phyloP scores from a whole-genome alignment of 2,797 vertebrate species.

The Argya squamiceps region DNA sequence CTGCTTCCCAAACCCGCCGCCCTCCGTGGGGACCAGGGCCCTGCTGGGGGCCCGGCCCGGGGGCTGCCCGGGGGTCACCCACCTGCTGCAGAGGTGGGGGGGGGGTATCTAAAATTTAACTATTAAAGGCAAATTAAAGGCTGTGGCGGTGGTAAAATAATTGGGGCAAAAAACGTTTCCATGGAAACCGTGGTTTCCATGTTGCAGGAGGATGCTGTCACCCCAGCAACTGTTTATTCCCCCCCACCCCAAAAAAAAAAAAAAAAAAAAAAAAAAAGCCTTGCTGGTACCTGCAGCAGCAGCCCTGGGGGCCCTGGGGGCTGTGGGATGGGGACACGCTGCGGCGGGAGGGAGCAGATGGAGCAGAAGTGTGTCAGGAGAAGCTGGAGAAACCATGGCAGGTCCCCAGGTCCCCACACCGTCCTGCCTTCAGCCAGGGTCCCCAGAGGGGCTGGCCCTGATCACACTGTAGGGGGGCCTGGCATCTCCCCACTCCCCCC shows the following conservation, averaged over 20 bases:
- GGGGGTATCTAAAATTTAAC: not conserved
- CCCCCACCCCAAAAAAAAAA: not conserved
- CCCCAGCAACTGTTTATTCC: slow-evolving; percentile 70
- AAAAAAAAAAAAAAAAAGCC: not conserved
- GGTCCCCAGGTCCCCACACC: not conserved
- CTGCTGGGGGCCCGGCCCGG: not conserved
- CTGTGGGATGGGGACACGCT: not conserved
- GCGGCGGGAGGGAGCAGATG: not conserved
- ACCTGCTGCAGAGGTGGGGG: not conserved
- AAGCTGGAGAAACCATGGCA: not conserved
- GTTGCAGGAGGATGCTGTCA: slow-evolving; percentile 74
- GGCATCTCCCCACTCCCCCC: not conserved
- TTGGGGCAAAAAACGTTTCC: slow-evolving; percentile 77
- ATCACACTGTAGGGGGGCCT: not conserved
- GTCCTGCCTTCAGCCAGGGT: not conserved
- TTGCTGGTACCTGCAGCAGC: not conserved
- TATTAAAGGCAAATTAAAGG: slow-evolving; percentile 40
- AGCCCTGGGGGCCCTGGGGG: not conserved
- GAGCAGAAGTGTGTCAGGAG: slow-evolving; percentile 41
- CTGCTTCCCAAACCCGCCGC: slow-evolving; percentile 79
- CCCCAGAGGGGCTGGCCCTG: slow-evolving; percentile 8
- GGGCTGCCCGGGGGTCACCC: not conserved
- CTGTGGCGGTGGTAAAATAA: slow-evolving; percentile 64
- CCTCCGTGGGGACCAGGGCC: slow-evolving; percentile 29
- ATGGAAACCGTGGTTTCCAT: slow-evolving; percentile 77